Conservation (phyloP, 2,797 vertebrate species). For the Xenopus petersii region DNA sequence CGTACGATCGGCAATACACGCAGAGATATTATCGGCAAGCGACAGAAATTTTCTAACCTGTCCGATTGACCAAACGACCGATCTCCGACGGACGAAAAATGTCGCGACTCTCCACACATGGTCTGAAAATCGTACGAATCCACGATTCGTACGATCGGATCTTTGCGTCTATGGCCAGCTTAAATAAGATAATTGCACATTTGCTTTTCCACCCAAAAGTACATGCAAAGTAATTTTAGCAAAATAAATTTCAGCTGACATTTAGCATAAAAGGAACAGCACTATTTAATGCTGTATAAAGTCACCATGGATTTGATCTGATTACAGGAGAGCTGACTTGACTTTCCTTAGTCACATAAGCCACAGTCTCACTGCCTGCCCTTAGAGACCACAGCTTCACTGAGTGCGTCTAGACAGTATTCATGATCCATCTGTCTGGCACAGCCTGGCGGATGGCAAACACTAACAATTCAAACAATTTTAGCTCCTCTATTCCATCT, state of each 20-base stretch:
- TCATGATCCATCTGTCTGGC: slow-evolving; percentile 97
- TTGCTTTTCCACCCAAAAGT: no score
- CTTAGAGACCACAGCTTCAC: slow-evolving; percentile 75
- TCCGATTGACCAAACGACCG: no score
- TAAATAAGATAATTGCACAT: no score
- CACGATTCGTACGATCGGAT: no score
- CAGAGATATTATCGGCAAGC: no score
- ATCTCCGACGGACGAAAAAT: no score
- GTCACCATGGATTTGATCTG: slow-evolving; percentile 59
- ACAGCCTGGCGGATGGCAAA: slow-evolving; percentile 82
- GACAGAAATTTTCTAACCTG: no score
- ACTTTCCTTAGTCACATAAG: slow-evolving; percentile 71
- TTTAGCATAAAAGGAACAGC: background rate
- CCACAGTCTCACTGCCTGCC: slow-evolving; percentile 67
- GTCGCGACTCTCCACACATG: no score
- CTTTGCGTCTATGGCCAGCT: no score
- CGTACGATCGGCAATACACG: no score
- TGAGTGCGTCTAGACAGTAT: slow-evolving; percentile 93
- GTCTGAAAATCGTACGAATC: no score
- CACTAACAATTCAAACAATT: slow-evolving; percentile 80
- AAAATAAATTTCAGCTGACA: background rate
- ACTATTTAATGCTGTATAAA: slow-evolving; percentile 40
- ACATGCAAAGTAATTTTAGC: no score
- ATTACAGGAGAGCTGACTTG: slow-evolving; percentile 62
- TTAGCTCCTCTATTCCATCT: slow-evolving; percentile 61